Conservation (phyloP, 92 coral and sea anemone species). For the Epizoanthus fatuus region DNA sequence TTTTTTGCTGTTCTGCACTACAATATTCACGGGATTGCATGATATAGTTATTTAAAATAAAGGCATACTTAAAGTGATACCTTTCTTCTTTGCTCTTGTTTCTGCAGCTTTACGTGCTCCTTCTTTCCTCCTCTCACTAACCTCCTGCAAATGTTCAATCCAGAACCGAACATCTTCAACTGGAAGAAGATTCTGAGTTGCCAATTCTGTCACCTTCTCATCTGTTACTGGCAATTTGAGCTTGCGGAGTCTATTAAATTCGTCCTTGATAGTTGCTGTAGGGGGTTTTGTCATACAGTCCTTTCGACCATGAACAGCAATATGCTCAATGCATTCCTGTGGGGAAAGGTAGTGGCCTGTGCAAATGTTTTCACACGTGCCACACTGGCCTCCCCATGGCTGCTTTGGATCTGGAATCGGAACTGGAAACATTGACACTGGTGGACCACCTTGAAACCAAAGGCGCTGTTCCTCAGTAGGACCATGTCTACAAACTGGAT, state of each 20-base stretch:
- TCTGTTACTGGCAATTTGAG: neutral
- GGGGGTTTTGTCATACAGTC: slow-evolving; percentile 22
- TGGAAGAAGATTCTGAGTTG: slow-evolving; percentile 1
- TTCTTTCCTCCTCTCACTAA: neutral
- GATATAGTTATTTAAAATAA: too few species aligned
- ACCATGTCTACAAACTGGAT: slow-evolving; percentile 13
- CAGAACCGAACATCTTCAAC: slow-evolving; percentile 16
- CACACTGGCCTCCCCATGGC: slow-evolving; percentile 25
- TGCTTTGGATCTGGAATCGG: slow-evolving; percentile 52
- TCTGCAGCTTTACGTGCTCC: slow-evolving; percentile 21
- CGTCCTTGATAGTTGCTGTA: slow-evolving; percentile 4
- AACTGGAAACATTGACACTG: slow-evolving; percentile 29
- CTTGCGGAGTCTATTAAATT: neutral
- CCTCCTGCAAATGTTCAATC: neutral
- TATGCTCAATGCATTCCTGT: slow-evolving; percentile 29
- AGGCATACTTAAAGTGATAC: too few species aligned
- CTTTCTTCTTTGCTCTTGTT: slow-evolving; percentile 2
- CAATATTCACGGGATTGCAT: too few species aligned
- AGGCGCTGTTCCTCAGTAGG: neutral
- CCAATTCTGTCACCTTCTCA: slow-evolving; percentile 15
- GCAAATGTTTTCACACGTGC: slow-evolving; percentile 30
- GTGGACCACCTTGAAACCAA: slow-evolving; percentile 51
- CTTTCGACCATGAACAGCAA: slow-evolving; percentile 25
- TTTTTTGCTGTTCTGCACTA: too few species aligned
- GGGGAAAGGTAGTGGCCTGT: slow-evolving; percentile 51